Percentiles rank a stretch among this genome's conserved stretches.
Evolutionary conservation across 2,888 invertebrate genomes (phyloP).

Genomic region (Melangyna quadrimaculata): DNA sequence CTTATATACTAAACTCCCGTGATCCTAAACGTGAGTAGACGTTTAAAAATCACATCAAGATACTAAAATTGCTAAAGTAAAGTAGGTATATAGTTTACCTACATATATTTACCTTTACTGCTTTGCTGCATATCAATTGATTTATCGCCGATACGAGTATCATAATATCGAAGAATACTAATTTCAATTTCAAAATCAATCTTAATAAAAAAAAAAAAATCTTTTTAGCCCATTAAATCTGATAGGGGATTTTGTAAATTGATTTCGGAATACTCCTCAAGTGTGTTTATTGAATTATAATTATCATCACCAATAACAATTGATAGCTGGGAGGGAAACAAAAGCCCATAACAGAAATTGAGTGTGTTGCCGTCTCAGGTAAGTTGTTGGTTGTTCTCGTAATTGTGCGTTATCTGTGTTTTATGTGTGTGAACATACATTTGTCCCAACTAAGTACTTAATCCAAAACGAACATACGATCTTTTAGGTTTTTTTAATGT

Average conservation of each 20-base stretch:
- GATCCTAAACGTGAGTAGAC: not conserved
- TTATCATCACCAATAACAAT: slow-evolving; percentile 17
- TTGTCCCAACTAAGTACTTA: not conserved
- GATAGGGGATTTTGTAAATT: slow-evolving; percentile 49
- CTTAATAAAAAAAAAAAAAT: slow-evolving; percentile 21
- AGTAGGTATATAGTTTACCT: not conserved
- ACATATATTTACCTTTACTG: not conserved
- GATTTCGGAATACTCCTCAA: slow-evolving; percentile 36
- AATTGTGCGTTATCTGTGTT: not conserved
- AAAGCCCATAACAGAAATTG: not conserved
- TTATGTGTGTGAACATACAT: not conserved
- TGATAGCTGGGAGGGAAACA: not conserved
- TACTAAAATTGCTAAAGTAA: not conserved
- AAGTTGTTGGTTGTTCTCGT: not conserved
- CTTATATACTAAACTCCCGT: not conserved
- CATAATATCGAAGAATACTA: slow-evolving; percentile 44
- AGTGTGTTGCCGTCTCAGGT: not conserved
- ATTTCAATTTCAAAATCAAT: slow-evolving; percentile 58
- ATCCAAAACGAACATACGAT: too few relatives aligned
- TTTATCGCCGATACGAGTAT: not conserved
- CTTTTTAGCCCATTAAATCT: slow-evolving; percentile 29
- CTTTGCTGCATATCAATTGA: slow-evolving; percentile 30
- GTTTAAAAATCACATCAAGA: not conserved
- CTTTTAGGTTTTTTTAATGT: not conserved
- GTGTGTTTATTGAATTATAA: slow-evolving; percentile 35